Evolutionary conservation across 2,888 invertebrate species (phyloP), one percentile per base, ranked within the genome.

Genomic region (Pammene fasciana): DNA sequence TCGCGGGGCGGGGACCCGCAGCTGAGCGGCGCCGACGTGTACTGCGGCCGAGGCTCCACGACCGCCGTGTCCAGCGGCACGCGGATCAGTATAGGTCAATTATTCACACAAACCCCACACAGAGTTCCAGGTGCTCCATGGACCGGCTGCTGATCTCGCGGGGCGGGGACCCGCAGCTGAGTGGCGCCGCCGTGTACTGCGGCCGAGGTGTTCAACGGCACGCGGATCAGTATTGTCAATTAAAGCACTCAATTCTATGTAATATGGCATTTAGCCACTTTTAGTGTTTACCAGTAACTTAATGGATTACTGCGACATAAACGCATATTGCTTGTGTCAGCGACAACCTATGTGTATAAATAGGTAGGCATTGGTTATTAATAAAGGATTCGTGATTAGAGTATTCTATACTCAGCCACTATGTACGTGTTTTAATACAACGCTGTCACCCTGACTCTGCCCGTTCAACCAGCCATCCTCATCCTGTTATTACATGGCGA

Each of bases 121-220:
- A 95, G 95, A 82, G 88, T 0, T 0, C 65, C 0, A 77, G 83
- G 1, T 95, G 95, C 72, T 60, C 68, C 0, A 34, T 78, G 38
- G 95, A 95, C 73, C 85, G 85, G 0, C 65, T 95, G 0, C 73
- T 91, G 16, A 79, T 95, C 54, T 94, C 94, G 2, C 83, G 76
- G 52, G 87, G 81, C 0, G 95, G 94, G 0, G 89, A 94, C 66
- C 71, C 79, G 1, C 77, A 82, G 65, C 78, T 94, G 41, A 67
- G 75, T 0, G 88, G 84, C 61, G 92, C 92, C 0, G 87, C 92
- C 0, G 85, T 79, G 10, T 94, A 94, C 76, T 95, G 95, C 76
- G 95, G 94, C 0, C 72, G 61, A 0, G 94, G 94, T 76, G 0
- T 89, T 90, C 0, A 73, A 62, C 0, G 76, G 59, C 9, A 82